phyloP scores from a whole-genome alignment of 2,113 vertebrate species.

The Cryptotis parvus region DNA sequence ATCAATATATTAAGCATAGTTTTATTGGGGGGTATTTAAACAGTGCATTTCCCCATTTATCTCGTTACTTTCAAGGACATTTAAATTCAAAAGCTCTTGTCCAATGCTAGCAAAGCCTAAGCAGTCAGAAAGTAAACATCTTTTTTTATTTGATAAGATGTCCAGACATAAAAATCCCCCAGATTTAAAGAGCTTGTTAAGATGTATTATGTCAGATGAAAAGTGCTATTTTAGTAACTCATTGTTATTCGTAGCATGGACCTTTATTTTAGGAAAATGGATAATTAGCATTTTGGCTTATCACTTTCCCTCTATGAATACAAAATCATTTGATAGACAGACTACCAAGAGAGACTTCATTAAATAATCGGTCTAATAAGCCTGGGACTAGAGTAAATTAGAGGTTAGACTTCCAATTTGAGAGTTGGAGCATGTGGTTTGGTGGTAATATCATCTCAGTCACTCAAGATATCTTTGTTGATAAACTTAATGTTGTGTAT shows the following conservation, averaged over 20 bases:
- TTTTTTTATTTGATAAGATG: constrained; percentile 74
- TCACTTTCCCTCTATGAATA: constrained; percentile 85
- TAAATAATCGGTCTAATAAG: constrained; percentile 85
- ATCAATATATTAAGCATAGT: background rate
- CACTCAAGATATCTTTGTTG: constrained; percentile 68
- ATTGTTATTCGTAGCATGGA: constrained; percentile 87
- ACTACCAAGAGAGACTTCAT: constrained; percentile 85
- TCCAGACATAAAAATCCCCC: constrained; percentile 78
- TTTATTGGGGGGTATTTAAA: background rate
- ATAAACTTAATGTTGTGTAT: background rate
- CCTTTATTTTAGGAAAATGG: constrained; percentile 83
- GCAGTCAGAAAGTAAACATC: constrained; percentile 61
- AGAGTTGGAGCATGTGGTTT: constrained; percentile 53
- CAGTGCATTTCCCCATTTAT: background rate
- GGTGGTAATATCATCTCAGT: constrained; percentile 35
- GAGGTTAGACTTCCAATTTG: constrained; percentile 75
- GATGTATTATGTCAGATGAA: constrained; percentile 81
- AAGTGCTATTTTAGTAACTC: constrained; percentile 83
- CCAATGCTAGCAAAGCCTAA: constrained; percentile 34
- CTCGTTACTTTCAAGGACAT: background rate
- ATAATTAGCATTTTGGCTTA: constrained; percentile 89
- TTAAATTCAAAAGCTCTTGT: constrained; percentile 62
- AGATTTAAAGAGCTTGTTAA: constrained; percentile 79
- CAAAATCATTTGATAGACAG: constrained; percentile 87
- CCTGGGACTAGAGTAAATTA: constrained; percentile 81